Base-by-base conservation (phyloP, 2,888 invertebrate species). In the Euspilapteryx auroguttella region DNA sequence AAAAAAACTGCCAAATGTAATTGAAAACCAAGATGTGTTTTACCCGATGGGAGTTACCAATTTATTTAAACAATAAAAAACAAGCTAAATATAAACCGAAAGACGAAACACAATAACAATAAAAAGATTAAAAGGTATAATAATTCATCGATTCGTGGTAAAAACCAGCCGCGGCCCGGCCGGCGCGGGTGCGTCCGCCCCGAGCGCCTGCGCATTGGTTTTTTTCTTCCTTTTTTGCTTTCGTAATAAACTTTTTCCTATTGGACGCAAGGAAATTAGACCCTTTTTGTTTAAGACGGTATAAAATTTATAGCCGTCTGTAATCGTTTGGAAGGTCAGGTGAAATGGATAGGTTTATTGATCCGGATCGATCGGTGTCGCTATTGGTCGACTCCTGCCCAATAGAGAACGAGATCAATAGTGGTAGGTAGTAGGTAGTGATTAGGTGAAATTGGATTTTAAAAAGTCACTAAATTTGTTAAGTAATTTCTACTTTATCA, bases 301-400 rank as follows among this genome's bases (percentile, higher is more conserved):
- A 63, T 69, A 54, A 65, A 66, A 73, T 75, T 71, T 69, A 71
- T 73, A 66, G 68, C 63, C 59, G 61, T 58, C 61, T 59, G 46
- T 55, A 52, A 52, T 9, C 20, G 39, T 37, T 45, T 37, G 37
- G 37, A 31, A 32, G 38, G 45, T 48, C 49, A 49, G 49, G 48
- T 53, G 39, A 36, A 34, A 33, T 21, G 13, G n/a, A n/a, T n/a
- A 21, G 7, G 23, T 14, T 24, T 47, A 54, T 53, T 49, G 61
- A 56, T 55, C 43, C 50, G 40, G 45, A 56, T 61, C 50, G 54
- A 55, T 49, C 35, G 40, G 34, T 45, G 32, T n/a, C n/a, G n/a
- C 34, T 40, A 61, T 61, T 61, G 59, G 59, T 37, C 34, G 30
- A 31, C 21, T 10, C 32, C 14, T 38, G 36, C 9, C 65, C 64